These are phyloP conservation scores for Mayetiola destructor DNA, from an alignment of 2,888 invertebrate genomes.

Conservation along the genomic window DNA sequence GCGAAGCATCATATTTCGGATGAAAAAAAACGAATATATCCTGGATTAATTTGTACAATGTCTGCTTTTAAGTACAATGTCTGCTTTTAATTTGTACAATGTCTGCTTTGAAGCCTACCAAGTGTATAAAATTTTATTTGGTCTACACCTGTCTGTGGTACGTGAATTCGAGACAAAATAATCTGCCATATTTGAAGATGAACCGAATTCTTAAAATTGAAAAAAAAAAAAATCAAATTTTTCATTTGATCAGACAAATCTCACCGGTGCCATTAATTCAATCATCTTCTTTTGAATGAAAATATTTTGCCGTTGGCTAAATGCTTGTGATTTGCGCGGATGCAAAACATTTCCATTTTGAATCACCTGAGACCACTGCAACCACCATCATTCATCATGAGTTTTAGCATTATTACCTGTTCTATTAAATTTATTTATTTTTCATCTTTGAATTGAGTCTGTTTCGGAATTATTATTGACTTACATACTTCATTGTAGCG, in stretches of 20 bases:
- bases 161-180: too few relatives aligned
- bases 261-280: not conserved
- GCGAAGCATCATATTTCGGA: too few relatives aligned
- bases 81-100: too few relatives aligned
- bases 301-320: not conserved
- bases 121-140: too few relatives aligned
- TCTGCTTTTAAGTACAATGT: too few relatives aligned
- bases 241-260: not conserved
- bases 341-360: slow-evolving; percentile 2
- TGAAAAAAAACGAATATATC: too few relatives aligned
- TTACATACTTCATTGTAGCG: not conserved
- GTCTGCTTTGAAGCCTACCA: too few relatives aligned
- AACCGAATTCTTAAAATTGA: not conserved
- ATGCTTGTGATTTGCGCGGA: not conserved
- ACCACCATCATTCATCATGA: slow-evolving; percentile 7
- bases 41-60: too few relatives aligned
- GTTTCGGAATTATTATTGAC: not conserved
- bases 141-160: not conserved
- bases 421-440: not conserved
- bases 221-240: slow-evolving; percentile 1
- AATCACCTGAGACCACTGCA: not conserved
- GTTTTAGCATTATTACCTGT: not conserved
- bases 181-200: slow-evolving; percentile 12
- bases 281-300: not conserved
- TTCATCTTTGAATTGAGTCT: not conserved